Evolutionary conservation across 2,797 vertebrate genomes (phyloP), one percentile per base, ranked within the genome.

Genomic region (Rhinichthys osculus): DNA sequence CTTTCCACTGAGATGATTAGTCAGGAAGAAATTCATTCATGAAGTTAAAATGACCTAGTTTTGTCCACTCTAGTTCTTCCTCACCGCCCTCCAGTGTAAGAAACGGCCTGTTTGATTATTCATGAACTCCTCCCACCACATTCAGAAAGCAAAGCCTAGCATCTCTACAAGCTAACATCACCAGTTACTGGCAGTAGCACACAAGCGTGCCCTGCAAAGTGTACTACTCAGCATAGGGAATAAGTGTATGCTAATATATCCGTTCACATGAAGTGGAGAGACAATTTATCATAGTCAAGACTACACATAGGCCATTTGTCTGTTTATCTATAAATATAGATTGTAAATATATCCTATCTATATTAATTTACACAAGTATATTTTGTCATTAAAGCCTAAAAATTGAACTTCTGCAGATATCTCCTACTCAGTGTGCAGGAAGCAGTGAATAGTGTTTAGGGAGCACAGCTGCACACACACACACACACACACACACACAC

Each of bases 1-100:
- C 33, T 47, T 78, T 77, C 27, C 35, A 17, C 77, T 64, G 54
- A 79, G 86, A 54, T 83, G 82, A 83, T 83, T 84, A 85, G 57
- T 86, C 72, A 84, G 72, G 35, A 44, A 77, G 30, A 83, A 87
- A 87, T 89, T 90, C 72, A 89, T 88, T 89, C 87, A 91, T 87
- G 79, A 87, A 86, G 85, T 89, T 86, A 62, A 81, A 89, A 38
- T 88, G 87, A 89, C 84, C 87, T 86, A 90, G 74, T 78, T 90
- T 86, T 83, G 33, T 59, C 67, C 71, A 23, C 72, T 35, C 64
- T 47, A 17, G 59, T 33, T 40, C 23, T 54, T 69, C 69, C 21
- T 42, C 59, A 52, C 23, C 1, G 0, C 21, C 35, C 44, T n/a
- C 16, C 17, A 35, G 23, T 76, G 71, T 59, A 7, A 33, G 33